Evolutionary conservation across 1,140 invertebrate genomes (phyloP).

Genomic region (Trichonephila clavata): DNA sequence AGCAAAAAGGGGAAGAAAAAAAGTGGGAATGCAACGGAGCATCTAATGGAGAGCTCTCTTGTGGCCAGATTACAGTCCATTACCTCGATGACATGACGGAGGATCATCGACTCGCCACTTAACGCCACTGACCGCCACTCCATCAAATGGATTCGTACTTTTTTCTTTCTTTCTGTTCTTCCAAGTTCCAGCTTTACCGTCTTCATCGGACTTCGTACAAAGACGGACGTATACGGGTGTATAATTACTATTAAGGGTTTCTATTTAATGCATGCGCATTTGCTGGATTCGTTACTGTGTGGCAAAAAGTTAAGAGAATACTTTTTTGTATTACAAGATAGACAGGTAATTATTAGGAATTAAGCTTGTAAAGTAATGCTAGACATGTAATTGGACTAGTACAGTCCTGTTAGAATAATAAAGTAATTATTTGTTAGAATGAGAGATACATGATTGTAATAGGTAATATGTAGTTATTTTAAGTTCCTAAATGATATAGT

Average conservation of each 20-base stretch:
- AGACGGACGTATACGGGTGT: neutral
- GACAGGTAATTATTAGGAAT: no score
- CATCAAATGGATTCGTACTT: conserved; percentile 51
- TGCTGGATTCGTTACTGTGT: neutral
- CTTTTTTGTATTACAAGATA: no score
- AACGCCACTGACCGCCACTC: conserved; percentile 76
- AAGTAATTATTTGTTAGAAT: no score
- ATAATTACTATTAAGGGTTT: neutral
- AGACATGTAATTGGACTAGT: no score
- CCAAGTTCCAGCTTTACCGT: neutral
- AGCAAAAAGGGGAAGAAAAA: neutral
- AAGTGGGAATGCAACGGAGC: conserved; percentile 45
- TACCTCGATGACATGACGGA: conserved; percentile 76
- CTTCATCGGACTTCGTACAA: neutral
- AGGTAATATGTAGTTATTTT: no score
- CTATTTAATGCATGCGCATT: conserved; percentile 15
- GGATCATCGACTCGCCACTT: conserved; percentile 76
- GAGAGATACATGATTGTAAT: no score
- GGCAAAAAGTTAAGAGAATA: neutral
- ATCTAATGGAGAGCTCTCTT: conserved; percentile 71
- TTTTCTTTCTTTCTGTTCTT: neutral
- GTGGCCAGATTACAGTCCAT: conserved; percentile 76
- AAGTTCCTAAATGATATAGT: no score
- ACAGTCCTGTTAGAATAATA: no score
- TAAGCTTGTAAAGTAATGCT: no score